A percentile compares a stretch with the other conserved stretches of the same genome.
These are phyloP conservation scores for Drosophila nigromelanica DNA, from an alignment of 1,140 invertebrate genomes.

Conservation along the genomic window DNA sequence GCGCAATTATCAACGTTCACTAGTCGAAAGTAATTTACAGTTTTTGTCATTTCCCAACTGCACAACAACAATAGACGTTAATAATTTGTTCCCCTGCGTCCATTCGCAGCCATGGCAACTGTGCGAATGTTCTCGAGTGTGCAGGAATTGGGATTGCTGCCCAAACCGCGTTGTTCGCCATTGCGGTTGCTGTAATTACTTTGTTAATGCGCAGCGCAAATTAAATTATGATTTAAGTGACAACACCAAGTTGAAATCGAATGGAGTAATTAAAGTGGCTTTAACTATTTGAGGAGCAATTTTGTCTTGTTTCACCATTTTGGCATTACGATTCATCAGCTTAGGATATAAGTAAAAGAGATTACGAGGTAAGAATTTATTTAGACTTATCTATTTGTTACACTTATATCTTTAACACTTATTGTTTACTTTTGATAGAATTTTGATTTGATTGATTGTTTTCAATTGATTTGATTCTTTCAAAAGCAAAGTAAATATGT, in stretches of 20 bases:
- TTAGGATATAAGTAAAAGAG: no score
- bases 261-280: neutral
- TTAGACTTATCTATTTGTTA: no score
- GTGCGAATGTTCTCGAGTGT: neutral
- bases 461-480: no score
- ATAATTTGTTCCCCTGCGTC: neutral
- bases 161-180: conserved; percentile 30
- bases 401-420: no score
- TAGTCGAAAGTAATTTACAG: conserved; percentile 4
- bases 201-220: conserved; percentile 77
- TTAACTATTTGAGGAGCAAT: conserved; percentile 15
- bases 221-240: conserved; percentile 56
- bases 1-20: neutral
- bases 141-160: conserved; percentile 32
- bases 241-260: no score
- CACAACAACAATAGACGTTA: conserved; percentile 29
- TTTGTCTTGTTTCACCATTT: neutral
- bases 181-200: conserved; percentile 74
- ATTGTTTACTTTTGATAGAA: no score
- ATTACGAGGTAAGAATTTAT: no score
- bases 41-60: conserved; percentile 24
- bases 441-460: no score
- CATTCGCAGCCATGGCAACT: conserved; percentile 27
- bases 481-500: no score
- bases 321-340: no score